Evolutionary conservation across 2,888 invertebrate species (phyloP), one percentile per base, ranked within the genome.

Genomic region (Anagyrus pseudococci): DNA sequence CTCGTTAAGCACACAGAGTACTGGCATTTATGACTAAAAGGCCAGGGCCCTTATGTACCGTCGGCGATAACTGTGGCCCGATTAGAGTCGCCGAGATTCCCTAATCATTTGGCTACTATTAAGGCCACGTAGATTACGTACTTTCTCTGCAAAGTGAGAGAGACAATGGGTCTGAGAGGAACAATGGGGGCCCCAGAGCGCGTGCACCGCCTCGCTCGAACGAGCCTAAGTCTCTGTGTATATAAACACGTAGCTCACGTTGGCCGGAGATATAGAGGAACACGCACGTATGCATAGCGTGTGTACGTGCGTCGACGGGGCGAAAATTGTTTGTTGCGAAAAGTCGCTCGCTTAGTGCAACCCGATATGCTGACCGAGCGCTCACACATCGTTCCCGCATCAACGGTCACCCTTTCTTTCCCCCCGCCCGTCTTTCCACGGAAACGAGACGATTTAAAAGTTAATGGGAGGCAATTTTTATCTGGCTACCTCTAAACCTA

Each of bases 361-460:
- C 50, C 29, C 50, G 61, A 61, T 61, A 55, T 25, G 44, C 56
- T 46, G 56, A 40, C 56, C 50, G 55, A 55, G 29, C 40, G 22
- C 20, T 37, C 33, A 43, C 50, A 7, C 25, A 19, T 43, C n/a
- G n/a, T n/a, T n/a, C n/a, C n/a, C n/a, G n/a, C n/a, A n/a, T n/a
- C n/a, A n/a, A n/a, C n/a, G n/a, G n/a, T n/a, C n/a, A 29, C 29
- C 10, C 4, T 10, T 29, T 7, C 29, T 29, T 10, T 29, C 6
- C 29, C 4, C 29, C 4, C 29, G 29, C 29, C 6, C 29, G 29
- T 29, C 6, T 29, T 4, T 8, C 33, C 33, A 15, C 33, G 33
- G 8, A 37, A n/a, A n/a, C n/a, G n/a, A 8, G 33, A 37, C 33
- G 33, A 37, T 37, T 37, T 37, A 37, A 37, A 37, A 37, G 33